Evolutionary conservation across 1,140 invertebrate genomes (phyloP).

Genomic region (Dinothrombium tinctorium): DNA sequence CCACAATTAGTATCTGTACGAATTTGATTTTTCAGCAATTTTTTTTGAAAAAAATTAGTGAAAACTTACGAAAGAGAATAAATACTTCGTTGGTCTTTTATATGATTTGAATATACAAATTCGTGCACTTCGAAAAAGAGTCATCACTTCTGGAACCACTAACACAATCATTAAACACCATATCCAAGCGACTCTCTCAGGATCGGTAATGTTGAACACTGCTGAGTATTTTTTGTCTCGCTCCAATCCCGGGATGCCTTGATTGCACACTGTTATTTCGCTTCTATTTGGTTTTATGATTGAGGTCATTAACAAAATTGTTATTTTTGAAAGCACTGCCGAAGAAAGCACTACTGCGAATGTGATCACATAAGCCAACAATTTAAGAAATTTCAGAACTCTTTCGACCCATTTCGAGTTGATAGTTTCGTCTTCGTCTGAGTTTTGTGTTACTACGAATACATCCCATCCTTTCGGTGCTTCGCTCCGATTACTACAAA

Average conservation of each 20-base stretch:
- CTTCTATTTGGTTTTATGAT: constrained; percentile 17
- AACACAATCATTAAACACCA: constrained; percentile 69
- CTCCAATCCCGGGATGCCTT: constrained; percentile 14
- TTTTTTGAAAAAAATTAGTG: background rate
- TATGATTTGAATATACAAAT: constrained; percentile 63
- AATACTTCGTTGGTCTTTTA: constrained; percentile 11
- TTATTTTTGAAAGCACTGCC: constrained; percentile 20
- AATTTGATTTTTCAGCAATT: background rate
- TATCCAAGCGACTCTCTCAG: constrained; percentile 69
- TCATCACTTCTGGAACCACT: constrained; percentile 61
- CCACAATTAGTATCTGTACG: constrained; percentile 18
- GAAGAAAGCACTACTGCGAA: constrained; percentile 20
- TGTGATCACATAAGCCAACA: constrained; percentile 50
- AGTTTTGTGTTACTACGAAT: constrained; percentile 62
- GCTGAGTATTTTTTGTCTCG: constrained; percentile 14
- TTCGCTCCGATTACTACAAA: no score
- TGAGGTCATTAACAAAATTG: constrained; percentile 24
- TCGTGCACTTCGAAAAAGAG: constrained; percentile 51
- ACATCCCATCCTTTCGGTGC: constrained; percentile 96
- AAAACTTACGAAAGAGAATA: constrained; percentile 16
- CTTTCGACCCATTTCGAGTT: constrained; percentile 16
- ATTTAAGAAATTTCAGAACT: constrained; percentile 51
- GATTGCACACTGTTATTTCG: constrained; percentile 13
- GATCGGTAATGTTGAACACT: constrained; percentile 15
- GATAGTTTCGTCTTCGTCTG: constrained; percentile 41